Conservation (phyloP, 2,888 invertebrate genomes). For the Rotaria magnacalcarata region DNA sequence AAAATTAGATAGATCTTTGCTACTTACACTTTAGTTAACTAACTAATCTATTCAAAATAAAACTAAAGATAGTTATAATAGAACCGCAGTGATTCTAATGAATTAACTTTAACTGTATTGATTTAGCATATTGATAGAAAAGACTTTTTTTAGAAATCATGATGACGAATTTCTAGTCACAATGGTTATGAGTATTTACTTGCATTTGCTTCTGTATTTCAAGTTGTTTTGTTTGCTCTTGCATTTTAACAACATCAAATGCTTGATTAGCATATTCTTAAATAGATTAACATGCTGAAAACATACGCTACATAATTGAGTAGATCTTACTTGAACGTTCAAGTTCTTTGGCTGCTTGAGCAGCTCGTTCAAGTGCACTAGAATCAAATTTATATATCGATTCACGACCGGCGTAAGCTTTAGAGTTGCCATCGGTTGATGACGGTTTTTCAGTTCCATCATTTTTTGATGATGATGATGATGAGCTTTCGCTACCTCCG, state of each 20-base stretch:
- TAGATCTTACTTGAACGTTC: constrained; percentile 63
- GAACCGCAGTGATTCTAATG: too few relatives aligned
- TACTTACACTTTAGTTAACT: too few relatives aligned
- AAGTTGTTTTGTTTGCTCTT: constrained; percentile 80
- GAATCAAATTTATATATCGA: constrained; percentile 72
- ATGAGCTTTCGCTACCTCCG: constrained; percentile 50
- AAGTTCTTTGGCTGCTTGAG: constrained; percentile 86
- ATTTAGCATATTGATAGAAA: too few relatives aligned
- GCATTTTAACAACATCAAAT: constrained; percentile 82
- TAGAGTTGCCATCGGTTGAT: constrained; percentile 20
- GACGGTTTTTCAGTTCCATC: constrained; percentile 19
- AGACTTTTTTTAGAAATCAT: too few relatives aligned
- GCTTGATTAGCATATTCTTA: constrained; percentile 85
- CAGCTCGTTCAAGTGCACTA: constrained; percentile 78
- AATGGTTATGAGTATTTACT: constrained; percentile 50
- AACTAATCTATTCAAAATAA: too few relatives aligned
- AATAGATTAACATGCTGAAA: constrained; percentile 47
- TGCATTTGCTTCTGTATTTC: constrained; percentile 83
- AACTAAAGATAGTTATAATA: too few relatives aligned
- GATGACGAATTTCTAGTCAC: too few relatives aligned
- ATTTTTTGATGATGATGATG: constrained; percentile 49
- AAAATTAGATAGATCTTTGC: too few relatives aligned
- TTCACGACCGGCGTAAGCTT: constrained; percentile 47
- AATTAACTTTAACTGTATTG: too few relatives aligned
- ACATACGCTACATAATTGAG: neutral